Evolutionary conservation across 2,113 vertebrate genomes (phyloP).

Genomic region (Loxodonta africana): DNA sequence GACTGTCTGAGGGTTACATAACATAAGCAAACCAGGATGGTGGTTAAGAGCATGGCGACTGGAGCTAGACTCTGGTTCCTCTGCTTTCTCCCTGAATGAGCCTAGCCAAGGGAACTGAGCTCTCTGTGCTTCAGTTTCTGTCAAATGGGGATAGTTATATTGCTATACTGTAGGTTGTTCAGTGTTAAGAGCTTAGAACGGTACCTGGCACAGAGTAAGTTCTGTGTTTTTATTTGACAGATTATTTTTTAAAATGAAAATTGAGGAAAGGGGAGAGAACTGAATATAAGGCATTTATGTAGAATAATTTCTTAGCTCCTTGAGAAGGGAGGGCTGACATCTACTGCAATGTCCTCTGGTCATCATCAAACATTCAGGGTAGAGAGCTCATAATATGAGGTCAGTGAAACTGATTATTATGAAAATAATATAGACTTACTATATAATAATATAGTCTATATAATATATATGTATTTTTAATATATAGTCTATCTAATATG

Average conservation of each 20-base stretch:
- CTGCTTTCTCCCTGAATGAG: not conserved
- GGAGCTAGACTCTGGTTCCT: not conserved
- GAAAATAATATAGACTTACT: not conserved
- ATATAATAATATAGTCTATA: too few relatives aligned
- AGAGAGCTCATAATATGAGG: not conserved
- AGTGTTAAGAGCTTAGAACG: not conserved
- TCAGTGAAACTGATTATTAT: not conserved
- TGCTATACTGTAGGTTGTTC: not conserved
- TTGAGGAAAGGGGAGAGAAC: not conserved
- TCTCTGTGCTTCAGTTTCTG: not conserved
- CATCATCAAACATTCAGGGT: not conserved
- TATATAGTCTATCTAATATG: too few relatives aligned
- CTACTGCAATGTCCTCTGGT: not conserved
- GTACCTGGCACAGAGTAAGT: not conserved
- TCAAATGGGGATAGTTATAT: not conserved
- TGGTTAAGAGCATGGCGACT: not conserved
- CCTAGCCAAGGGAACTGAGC: not conserved
- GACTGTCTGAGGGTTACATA: not conserved
- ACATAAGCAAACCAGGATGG: not conserved
- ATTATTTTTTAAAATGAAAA: slow-evolving; percentile 56
- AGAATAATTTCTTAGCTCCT: not conserved
- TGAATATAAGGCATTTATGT: not conserved
- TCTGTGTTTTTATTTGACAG: not conserved
- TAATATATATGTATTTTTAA: too few relatives aligned
- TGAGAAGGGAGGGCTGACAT: not conserved